Percentiles rank a stretch among this genome's conserved stretches.
Evolutionary conservation across 1,140 invertebrate genomes (phyloP).

Genomic region (Copidosoma floridanum): DNA sequence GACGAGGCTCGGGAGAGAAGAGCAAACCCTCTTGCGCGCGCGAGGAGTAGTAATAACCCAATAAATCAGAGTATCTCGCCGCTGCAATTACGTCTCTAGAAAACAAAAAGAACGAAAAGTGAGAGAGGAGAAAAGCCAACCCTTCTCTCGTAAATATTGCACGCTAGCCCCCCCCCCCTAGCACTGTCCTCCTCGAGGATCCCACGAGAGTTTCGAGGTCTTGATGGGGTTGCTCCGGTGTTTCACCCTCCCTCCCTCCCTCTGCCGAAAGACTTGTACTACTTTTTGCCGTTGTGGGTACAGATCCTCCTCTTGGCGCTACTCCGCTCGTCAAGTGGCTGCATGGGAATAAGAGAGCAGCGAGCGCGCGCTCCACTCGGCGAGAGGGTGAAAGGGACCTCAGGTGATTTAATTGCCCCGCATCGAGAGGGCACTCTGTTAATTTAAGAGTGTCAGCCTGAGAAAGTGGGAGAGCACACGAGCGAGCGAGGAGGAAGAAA

Average conservation of each 20-base stretch:
- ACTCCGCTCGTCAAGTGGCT: no score
- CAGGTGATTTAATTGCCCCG: conserved; percentile 49
- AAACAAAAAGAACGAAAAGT: conserved; percentile 27
- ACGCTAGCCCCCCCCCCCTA: conserved; percentile 26
- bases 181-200: conserved; percentile 25
- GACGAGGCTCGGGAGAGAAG: neutral
- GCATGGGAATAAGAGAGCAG: no score
- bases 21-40: conserved; percentile 34
- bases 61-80: conserved; percentile 49
- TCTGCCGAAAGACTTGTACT: no score
- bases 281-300: no score
- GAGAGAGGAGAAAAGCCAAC: conserved; percentile 34
- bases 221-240: conserved; percentile 13
- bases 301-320: no score
- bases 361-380: neutral
- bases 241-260: conserved; percentile 9
- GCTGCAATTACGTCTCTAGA: conserved; percentile 47
- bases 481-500: conserved; percentile 23
- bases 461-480: conserved; percentile 27
- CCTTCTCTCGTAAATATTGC: conserved; percentile 53
- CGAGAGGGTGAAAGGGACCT: neutral
- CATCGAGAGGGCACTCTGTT: conserved; percentile 46
- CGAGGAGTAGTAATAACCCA: conserved; percentile 49
- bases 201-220: conserved; percentile 23
- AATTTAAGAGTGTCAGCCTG: conserved; percentile 50